These are phyloP conservation scores for Pantelozetes paolii DNA, from an alignment of 2,888 invertebrate species.

Conservation along the genomic window DNA sequence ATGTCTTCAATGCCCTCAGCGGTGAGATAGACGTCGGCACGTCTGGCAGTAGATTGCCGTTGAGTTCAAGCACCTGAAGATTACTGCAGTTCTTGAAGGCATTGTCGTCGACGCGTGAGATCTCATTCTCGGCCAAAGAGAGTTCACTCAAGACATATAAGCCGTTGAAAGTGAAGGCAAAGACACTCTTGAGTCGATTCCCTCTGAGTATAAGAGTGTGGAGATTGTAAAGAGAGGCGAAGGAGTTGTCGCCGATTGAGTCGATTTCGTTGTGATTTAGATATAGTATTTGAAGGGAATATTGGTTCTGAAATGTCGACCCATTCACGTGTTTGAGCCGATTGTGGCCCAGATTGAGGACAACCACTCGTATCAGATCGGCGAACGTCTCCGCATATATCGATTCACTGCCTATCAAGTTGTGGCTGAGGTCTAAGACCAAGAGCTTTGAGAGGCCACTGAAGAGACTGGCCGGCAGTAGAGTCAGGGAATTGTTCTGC, in stretches of 20 bases:
- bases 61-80: slow-evolving; percentile 76
- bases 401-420: slow-evolving; percentile 74
- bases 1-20: slow-evolving; percentile 68
- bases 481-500: slow-evolving; percentile 84
- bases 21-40: slow-evolving; percentile 76
- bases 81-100: slow-evolving; percentile 86
- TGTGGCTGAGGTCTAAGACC: slow-evolving; percentile 63
- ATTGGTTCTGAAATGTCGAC: slow-evolving; percentile 76
- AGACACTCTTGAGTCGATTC: slow-evolving; percentile 77
- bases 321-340: slow-evolving; percentile 72
- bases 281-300: slow-evolving; percentile 77
- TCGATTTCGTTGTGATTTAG: slow-evolving; percentile 77
- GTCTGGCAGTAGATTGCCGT: slow-evolving; percentile 74
- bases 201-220: slow-evolving; percentile 80
- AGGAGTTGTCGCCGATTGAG: slow-evolving; percentile 77
- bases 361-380: slow-evolving; percentile 78
- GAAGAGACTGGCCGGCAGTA: slow-evolving; percentile 76
- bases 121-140: slow-evolving; percentile 76
- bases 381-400: slow-evolving; percentile 78
- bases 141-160: slow-evolving; percentile 77
- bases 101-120: slow-evolving; percentile 77
- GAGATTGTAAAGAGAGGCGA: slow-evolving; percentile 83
- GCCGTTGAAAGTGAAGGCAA: slow-evolving; percentile 80
- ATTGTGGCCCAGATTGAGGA: slow-evolving; percentile 80
- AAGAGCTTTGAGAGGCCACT: slow-evolving; percentile 56